Evolutionary conservation across 2,888 invertebrate genomes (phyloP).

Genomic region (Elmis aenea): DNA sequence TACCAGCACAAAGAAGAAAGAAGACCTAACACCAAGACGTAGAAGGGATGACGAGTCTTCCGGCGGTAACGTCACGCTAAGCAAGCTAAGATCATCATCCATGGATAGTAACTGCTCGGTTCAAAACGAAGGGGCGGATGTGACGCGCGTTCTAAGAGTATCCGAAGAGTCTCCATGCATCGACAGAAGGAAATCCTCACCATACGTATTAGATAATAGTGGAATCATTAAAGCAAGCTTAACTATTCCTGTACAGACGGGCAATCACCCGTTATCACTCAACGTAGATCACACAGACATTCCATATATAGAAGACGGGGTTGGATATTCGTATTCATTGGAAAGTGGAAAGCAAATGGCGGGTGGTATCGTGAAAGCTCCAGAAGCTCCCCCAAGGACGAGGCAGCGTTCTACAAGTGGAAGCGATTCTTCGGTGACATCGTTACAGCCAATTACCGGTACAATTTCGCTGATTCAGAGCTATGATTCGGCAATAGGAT

Average conservation of each 20-base stretch:
- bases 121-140: conserved; percentile 53
- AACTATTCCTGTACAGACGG: conserved; percentile 60
- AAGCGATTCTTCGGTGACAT: conserved; percentile 48
- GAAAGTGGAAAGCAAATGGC: conserved; percentile 41
- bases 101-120: conserved; percentile 46
- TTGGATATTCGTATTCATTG: conserved; percentile 34
- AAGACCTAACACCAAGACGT: conserved; percentile 47
- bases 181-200: conserved; percentile 56
- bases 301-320: conserved; percentile 61
- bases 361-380: conserved; percentile 38
- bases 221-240: conserved; percentile 75
- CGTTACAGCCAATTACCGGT: conserved; percentile 43
- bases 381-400: conserved; percentile 46
- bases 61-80: conserved; percentile 35
- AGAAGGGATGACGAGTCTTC: conserved; percentile 37
- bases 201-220: conserved; percentile 51
- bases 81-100: conserved; percentile 42
- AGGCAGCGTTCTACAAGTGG: conserved; percentile 49
- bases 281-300: conserved; percentile 59
- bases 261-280: conserved; percentile 42
- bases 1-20: conserved; percentile 49
- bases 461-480: conserved; percentile 43
- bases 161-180: conserved; percentile 28
- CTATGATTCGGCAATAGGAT: conserved; percentile 63
- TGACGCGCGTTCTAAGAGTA: conserved; percentile 36